Evolutionary conservation across 2,113 vertebrate genomes (phyloP), one percentile per base, ranked within the genome.

Genomic region (Nansenia antarctica): DNA sequence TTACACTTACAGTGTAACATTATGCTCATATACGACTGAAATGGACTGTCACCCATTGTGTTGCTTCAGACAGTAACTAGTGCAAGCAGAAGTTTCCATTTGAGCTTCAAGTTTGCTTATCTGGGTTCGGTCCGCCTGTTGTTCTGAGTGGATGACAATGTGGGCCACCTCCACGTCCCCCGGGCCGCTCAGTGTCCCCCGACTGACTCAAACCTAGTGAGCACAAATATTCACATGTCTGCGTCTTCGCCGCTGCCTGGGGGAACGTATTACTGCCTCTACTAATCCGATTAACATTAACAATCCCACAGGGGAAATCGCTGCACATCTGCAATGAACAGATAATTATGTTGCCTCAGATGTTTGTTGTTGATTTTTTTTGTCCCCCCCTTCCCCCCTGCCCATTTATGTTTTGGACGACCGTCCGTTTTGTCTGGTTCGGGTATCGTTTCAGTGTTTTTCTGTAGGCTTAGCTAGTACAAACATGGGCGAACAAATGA

Each of bases 221-320:
- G 82, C 78, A 65, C 76, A 85, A 85, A 87, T 73, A 84, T 88
- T 69, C 81, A 75, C 83, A 75, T 76, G 85, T 74, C 75, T 75
- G 75, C 73, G n/a, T 86, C 81, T 85, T 72, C 57, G 22, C 39
- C 1, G 15, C 81, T 35, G 84, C 89, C 82, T 69, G 72, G 69
- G 88, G 89, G 87, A 85, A 79, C 76, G 71, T 76, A 87, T 90
- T 87, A 89, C 88, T 88, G 84, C 80, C 79, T 87, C 61, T 18
- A 82, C 86, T 92, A 91, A 93, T 93, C 88, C 81, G 86, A 92
- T 93, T 92, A 93, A 78, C 87, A 78, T 79, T 82, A 90, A 85
- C 86, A 76, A 81, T 87, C 86, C 90, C 89, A 74, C 70, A 71
- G 88, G 90, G 88, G 82, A 85, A 81, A 87, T 87, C 78, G 52